Evolutionary conservation across 2,888 invertebrate species (phyloP).

Genomic region (Leptinotarsa haldemani): DNA sequence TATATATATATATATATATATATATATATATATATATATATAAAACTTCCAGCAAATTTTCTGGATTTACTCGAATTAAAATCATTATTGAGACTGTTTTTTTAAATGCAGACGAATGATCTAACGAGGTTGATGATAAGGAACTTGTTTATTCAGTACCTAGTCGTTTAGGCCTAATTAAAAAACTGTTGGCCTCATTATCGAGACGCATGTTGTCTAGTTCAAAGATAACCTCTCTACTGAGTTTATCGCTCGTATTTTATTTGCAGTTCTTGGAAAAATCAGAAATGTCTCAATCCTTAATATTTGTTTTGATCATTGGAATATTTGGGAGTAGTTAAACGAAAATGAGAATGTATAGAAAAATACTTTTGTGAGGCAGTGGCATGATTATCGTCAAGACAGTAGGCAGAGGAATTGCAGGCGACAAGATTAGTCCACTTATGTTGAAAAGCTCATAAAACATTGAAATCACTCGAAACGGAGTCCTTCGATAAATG

Average conservation of each 20-base stretch:
- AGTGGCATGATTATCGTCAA: too few relatives aligned
- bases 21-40: too few relatives aligned
- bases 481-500: too few relatives aligned
- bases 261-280: constrained; percentile 5
- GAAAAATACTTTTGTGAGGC: too few relatives aligned
- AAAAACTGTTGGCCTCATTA: constrained; percentile 26
- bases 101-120: neutral
- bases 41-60: too few relatives aligned
- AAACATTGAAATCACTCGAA: too few relatives aligned
- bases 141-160: constrained; percentile 10
- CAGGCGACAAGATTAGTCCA: too few relatives aligned
- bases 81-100: neutral
- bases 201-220: constrained; percentile 22
- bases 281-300: neutral
- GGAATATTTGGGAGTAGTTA: neutral
- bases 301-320: neutral
- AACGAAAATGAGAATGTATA: too few relatives aligned
- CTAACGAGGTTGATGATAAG: neutral
- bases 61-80: neutral
- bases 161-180: constrained; percentile 20
- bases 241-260: constrained; percentile 4
- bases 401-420: too few relatives aligned
- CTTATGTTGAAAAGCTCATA: too few relatives aligned
- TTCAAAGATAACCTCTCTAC: constrained; percentile 19
- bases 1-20: too few relatives aligned